phyloP scores from a whole-genome alignment of 1,140 invertebrate species.

The Paramacrobiotus metropolitanus region DNA sequence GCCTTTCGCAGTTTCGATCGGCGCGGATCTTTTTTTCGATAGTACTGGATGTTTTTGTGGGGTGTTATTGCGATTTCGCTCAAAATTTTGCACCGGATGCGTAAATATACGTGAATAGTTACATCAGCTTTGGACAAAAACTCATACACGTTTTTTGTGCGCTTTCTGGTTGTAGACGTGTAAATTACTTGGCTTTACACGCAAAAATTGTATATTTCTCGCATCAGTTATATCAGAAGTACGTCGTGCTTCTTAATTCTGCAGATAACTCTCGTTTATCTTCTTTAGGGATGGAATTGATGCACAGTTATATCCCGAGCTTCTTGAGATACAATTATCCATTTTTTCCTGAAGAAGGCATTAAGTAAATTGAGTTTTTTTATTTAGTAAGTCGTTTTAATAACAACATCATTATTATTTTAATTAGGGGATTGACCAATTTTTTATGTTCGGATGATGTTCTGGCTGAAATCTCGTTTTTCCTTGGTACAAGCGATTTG shows the following conservation, averaged over 20 bases:
- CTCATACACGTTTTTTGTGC: too few species aligned
- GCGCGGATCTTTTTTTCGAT: neutral
- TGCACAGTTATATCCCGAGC: neutral
- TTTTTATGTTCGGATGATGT: slow-evolving; percentile 39
- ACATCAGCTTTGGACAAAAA: too few species aligned
- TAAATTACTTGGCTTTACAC: neutral
- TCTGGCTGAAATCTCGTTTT: slow-evolving; percentile 38
- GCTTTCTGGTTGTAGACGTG: too few species aligned
- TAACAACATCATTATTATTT: slow-evolving; percentile 10
- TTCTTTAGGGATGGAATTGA: neutral
- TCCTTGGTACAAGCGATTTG: slow-evolving; percentile 56
- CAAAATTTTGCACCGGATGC: neutral
- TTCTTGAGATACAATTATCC: slow-evolving; percentile 26
- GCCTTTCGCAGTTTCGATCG: neutral
- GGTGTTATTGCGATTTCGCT: neutral
- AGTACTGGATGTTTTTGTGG: neutral
- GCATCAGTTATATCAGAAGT: neutral
- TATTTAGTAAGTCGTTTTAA: slow-evolving; percentile 6
- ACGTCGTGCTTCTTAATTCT: too few species aligned
- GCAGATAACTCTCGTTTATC: neutral
- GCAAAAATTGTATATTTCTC: neutral
- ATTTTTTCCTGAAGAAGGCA: slow-evolving; percentile 41
- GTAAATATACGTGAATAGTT: neutral
- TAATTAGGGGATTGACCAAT: slow-evolving; percentile 31
- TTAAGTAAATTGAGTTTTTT: slow-evolving; percentile 23